Evolutionary conservation across 1,140 invertebrate species (phyloP), one percentile per base, ranked within the genome.

Genomic region (Wasmannia auropunctata): DNA sequence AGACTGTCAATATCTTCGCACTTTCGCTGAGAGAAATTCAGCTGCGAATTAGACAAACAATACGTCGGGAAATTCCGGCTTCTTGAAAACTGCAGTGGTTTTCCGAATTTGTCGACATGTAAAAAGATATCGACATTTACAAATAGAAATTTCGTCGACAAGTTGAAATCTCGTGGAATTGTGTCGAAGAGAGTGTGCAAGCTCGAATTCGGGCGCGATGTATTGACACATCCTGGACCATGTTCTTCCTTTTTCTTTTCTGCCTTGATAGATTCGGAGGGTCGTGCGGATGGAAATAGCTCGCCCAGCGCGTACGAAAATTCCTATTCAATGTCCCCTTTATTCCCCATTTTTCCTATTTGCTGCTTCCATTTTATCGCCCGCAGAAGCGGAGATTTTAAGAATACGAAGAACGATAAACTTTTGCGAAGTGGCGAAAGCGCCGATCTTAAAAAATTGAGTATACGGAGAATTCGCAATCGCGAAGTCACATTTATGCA

Each of bases 261-360:
- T 28, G 11, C 22, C 34, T n/a, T 81, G 65, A 81, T 81, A 34
- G 65, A 81, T 72, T 72, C 51, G 43, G 14, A 22, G n/a, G 60
- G 60, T 67, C 60, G 60, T 8, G 11, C 25, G 49, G 56, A 81
- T 81, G 67, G 67, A 67, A 81, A 81, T 81, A 54, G 79, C 49
- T 81, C 79, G 19, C 25, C 67, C n/a, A n/a, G 65, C 51, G 34
- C 43, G 22, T 43, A 81, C 65, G 51, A 72, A 72, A 72, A 81
- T 81, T 72, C 34, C 51, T n/a, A 40, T 72, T 70, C 49, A 40
- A 25, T 67, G 65, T 70, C 34, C 22, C 16, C 6, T 81, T 81
- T 70, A 70, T 81, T 70, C 25, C 3, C 43, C 25, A 72, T 46
- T 63, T 40, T 31, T 37, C 8, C 37, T 46, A 58, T 62, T 63